These are phyloP conservation scores for Bombus consobrinus DNA, from an alignment of 1,140 invertebrate genomes.

Conservation along the genomic window DNA sequence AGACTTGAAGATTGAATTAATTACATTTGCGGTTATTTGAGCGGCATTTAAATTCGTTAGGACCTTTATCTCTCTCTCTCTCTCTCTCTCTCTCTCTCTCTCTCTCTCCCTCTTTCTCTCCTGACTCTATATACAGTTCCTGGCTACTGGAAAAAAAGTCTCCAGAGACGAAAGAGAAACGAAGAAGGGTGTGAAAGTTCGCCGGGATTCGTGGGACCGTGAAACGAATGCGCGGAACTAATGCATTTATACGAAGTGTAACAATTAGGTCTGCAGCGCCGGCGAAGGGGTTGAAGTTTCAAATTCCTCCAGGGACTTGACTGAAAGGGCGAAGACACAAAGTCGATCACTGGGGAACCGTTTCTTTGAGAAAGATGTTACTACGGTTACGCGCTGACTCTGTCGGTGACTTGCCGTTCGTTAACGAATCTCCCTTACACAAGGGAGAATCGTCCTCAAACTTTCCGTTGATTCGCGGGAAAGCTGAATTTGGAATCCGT, in stretches of 20 bases:
- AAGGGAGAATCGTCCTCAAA: neutral
- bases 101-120: neutral
- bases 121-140: neutral
- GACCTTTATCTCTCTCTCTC: conserved; percentile 27
- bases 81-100: neutral
- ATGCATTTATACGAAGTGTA: conserved; percentile 82
- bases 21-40: conserved; percentile 42
- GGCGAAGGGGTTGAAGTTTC: conserved; percentile 33
- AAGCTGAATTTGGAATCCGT: neutral
- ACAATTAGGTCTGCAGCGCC: conserved; percentile 76
- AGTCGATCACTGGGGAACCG: conserved; percentile 29
- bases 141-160: conserved; percentile 41
- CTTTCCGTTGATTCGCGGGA: neutral
- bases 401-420: neutral
- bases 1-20: conserved; percentile 50
- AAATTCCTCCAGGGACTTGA: conserved; percentile 16
- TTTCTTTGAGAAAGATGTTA: conserved; percentile 44
- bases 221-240: conserved; percentile 79
- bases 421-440: conserved; percentile 19
- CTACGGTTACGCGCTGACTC: neutral
- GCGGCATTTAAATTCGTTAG: conserved; percentile 58
- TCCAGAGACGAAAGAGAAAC: conserved; percentile 53
- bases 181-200: conserved; percentile 61
- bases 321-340: conserved; percentile 28
- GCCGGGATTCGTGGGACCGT: conserved; percentile 69